Base-by-base conservation (phyloP, 2,888 invertebrate genomes). In the Leptinotarsa peninsularis region DNA sequence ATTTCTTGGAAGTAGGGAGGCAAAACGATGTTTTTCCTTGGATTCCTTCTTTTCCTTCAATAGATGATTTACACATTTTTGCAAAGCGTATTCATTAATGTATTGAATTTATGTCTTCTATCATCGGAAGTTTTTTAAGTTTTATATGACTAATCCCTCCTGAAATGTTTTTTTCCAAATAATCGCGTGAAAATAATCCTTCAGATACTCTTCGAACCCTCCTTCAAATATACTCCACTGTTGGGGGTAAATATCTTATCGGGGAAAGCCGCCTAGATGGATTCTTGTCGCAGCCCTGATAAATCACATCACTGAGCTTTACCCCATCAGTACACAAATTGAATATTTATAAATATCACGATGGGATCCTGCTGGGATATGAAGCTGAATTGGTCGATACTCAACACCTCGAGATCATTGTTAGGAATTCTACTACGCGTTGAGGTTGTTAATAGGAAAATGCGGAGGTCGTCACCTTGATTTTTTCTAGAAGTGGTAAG, bases 281-380 rank as follows among this genome's bases (percentile, higher is more conserved):
- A 75, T 74, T 67, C 60, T 67, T 66, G 52, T 71, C 71, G 74
- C 50, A 56, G 67, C 66, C 43, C 75, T 49, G 66, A 75, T 75
- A 75, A 75, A 75, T 75, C 75, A 75, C 75, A 66, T 69, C 72
- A 49, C 56, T 63, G 68, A 72, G 72, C 72, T 69, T 72, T 68
- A 66, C 49, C 75, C 75, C 72, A 68, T 72, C 75, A 69, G 33
- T 76, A 73, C 76, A 67, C 73, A 71, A 73, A 76, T 76, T 76
- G 76, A 76, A 76, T 76, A 76, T 76, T 76, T 76, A 76, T 76
- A 76, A 76, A 76, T 71, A 58, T 52, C 68, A 69, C 72, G 71
- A 76, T 76, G 69, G 71, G 74, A 74, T 76, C 71, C 72, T 54
- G 58, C 71, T 66, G 49, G 71, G 76, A 73, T 76, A 60, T 73